Evolutionary conservation across 2,113 vertebrate genomes (phyloP), one percentile per base, ranked within the genome.

Genomic region (Gulo gulo): DNA sequence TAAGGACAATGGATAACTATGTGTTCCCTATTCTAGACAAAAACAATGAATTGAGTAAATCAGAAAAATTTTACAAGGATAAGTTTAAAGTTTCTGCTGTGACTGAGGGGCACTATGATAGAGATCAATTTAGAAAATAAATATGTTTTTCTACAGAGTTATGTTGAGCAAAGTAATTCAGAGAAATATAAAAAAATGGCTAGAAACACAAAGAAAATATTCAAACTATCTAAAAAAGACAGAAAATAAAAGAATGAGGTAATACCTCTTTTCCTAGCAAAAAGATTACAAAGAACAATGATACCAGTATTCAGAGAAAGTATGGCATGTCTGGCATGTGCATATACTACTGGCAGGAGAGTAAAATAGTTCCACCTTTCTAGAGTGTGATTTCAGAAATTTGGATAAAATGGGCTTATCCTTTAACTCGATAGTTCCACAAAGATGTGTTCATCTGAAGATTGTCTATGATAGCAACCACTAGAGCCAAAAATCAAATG

Each of bases 401-500:
- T 0, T 79, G 79, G n/a, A 59, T 63, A 50, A 92, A 92, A 83
- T 39, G 3, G 4, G 69, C 13, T 47, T 16, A 55, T 15, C 45
- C 57, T 97, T 82, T 76, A 34, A 79, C 47, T 29, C 26, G 23
- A 83, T 1, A 39, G 18, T 15, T 76, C 31, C 29, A 65, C 36
- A 82, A 93, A 88, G 50, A 47, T 52, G 42, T 20, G 71, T 57
- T 88, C 52, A 84, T 79, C 20, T 18, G 47, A 90, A 90, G 34
- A 92, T 14, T 84, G 1, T 90, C 79, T 80, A 31, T 26, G 69
- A 74, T 78, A 69, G 76, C 42, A 91, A 95, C 71, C 45, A 18
- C 9, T 76, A 88, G 26, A 96, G 91, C 14, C 65, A 95, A 79
- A 94, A 91, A 65, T 61, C 65, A 88, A 88, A 92, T 14, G 31